These are phyloP conservation scores for Stigmatopora argus DNA, from an alignment of 2,113 vertebrate genomes.

Conservation along the genomic window DNA sequence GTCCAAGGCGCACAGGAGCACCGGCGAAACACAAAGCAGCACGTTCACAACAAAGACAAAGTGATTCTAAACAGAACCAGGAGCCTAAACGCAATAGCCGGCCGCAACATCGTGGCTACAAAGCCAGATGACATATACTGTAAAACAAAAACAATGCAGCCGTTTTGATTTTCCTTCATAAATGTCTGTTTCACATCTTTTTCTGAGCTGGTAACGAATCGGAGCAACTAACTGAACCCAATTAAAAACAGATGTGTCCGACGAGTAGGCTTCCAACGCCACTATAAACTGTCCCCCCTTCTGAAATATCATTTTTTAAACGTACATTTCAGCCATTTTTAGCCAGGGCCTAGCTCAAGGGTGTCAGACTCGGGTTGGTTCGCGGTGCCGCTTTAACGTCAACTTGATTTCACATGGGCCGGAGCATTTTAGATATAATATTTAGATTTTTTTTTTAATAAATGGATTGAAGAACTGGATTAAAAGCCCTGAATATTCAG, in stretches of 20 bases:
- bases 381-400: no score
- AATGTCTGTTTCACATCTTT: conserved; percentile 48
- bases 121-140: conserved; percentile 58
- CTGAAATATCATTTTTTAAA: conserved; percentile 59
- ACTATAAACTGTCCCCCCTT: conserved; percentile 57
- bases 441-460: no score
- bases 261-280: conserved; percentile 56
- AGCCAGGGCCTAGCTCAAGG: conserved; percentile 10
- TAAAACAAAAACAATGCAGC: conserved; percentile 47
- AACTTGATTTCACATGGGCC: no score
- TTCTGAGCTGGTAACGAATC: conserved; percentile 38
- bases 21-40: conserved; percentile 53
- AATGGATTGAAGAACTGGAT: no score
- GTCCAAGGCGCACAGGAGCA: conserved; percentile 41
- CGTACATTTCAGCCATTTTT: conserved; percentile 36
- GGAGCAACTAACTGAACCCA: conserved; percentile 52
- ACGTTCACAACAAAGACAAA: conserved; percentile 56
- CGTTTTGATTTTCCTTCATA: conserved; percentile 22
- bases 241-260: conserved; percentile 67
- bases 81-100: conserved; percentile 53
- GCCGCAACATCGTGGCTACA: conserved; percentile 56
- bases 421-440: no score
- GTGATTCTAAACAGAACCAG: conserved; percentile 62
- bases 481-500: no score
- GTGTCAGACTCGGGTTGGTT: no score